phyloP scores from a whole-genome alignment of 2,888 invertebrate genomes.

The Congeria kusceri region DNA sequence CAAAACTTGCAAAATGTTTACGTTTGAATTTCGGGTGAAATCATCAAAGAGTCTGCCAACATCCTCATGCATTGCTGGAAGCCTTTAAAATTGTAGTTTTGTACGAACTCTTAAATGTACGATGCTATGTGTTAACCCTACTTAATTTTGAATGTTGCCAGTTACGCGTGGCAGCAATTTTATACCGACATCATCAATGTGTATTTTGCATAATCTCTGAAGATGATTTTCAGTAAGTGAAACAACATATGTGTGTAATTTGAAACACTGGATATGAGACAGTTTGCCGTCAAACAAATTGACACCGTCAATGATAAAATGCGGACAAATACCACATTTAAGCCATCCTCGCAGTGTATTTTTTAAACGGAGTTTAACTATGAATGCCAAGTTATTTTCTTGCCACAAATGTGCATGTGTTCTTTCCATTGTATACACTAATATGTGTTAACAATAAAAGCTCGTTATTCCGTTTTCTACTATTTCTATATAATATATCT shows the following conservation, averaged over 20 bases:
- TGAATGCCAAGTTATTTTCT: too few species aligned
- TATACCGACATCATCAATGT: neutral
- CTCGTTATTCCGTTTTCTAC: neutral
- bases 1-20: too few species aligned
- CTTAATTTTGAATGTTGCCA: too few species aligned
- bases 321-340: neutral
- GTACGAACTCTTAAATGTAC: too few species aligned
- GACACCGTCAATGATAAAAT: conserved; percentile 1
- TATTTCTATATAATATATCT: neutral
- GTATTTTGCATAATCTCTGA: neutral
- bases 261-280: neutral
- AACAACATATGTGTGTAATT: neutral
- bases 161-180: too few species aligned
- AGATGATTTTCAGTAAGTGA: too few species aligned
- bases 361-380: too few species aligned
- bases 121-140: too few species aligned
- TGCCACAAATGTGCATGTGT: neutral
- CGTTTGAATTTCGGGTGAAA: too few species aligned
- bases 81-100: too few species aligned
- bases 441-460: neutral
- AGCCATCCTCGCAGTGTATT: neutral
- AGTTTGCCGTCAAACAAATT: conserved; percentile 6
- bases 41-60: too few species aligned
- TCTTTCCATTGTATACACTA: neutral
- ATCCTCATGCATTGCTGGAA: too few species aligned